Base-by-base conservation (phyloP, 1,140 invertebrate genomes). In the Palaemon carinicauda region DNA sequence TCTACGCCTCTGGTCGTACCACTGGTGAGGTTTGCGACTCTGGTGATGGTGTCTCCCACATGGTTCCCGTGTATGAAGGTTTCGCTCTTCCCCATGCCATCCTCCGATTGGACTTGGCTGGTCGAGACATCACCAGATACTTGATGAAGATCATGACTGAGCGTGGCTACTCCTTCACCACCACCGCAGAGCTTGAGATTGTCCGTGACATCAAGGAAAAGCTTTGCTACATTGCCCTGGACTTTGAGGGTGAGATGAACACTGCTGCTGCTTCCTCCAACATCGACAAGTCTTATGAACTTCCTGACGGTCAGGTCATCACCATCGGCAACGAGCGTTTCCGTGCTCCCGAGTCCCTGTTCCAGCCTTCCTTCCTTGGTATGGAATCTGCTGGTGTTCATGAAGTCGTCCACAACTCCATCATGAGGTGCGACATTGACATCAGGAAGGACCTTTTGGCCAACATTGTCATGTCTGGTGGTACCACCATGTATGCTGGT, bases 201-300 rank as follows among this genome's bases (percentile, higher is more conserved):
- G 96, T 97, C 9, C 94, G 96, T 90, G 96, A 98, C 93, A 97
- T 97, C 92, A 98, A 97, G 92, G 96, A 97, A 91, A 97, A 97
- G 91, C 93, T 97, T 71, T 97, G 96, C 93, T 97, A 97, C 91
- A 96, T 98, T 79, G 97, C 97, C 71, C 50, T 85, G 9, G 56
- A 90, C 87, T 91, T 91, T 69, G 80, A 82, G n/a, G 51, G 10
- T 29, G 80, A 82, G 80, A 82, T 69, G n/a, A 69, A 90, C 87
- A n/a, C 90, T 90, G 56, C 88, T 82, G 53, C 91, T 91, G 73
- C 73, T 31, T 75, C 73, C n/a, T 41, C 73, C 9, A 24, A 91
- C 82, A 92, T 93, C 89, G 90, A 89, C 73, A 75, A 75, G 41
- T 75, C 73, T 15, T 93, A 93, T 87, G 92, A 93, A 90, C 87